These are phyloP conservation scores for Alligator sinensis DNA, from an alignment of 2,113 vertebrate genomes.

Conservation along the genomic window DNA sequence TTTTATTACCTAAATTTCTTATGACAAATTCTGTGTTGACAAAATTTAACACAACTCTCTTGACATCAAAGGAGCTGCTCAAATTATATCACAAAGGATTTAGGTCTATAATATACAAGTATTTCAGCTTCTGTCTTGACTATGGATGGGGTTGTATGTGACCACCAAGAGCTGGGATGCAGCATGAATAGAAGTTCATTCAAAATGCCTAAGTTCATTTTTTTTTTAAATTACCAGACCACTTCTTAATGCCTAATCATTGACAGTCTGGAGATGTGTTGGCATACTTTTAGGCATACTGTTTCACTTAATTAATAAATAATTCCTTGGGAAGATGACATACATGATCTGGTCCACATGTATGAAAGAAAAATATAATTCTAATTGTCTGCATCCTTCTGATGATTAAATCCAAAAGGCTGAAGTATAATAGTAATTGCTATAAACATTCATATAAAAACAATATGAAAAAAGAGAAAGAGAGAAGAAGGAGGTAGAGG, in stretches of 20 bases:
- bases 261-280: neutral
- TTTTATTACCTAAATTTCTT: neutral
- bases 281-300: neutral
- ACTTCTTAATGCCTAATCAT: neutral
- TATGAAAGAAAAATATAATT: neutral
- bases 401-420: neutral
- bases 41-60: neutral
- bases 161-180: neutral
- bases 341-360: neutral
- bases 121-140: neutral
- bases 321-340: neutral
- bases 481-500: neutral
- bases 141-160: neutral
- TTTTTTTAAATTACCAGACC: neutral
- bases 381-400: neutral
- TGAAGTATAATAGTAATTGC: neutral
- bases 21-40: neutral
- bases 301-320: neutral
- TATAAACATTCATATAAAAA: neutral
- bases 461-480: neutral
- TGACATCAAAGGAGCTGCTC: neutral
- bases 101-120: neutral
- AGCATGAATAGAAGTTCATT: neutral
- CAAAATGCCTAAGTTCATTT: neutral
- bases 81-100: neutral